These are phyloP conservation scores for Hyperoplus lanceolatus DNA, from an alignment of 2,797 vertebrate genomes.

Conservation along the genomic window DNA sequence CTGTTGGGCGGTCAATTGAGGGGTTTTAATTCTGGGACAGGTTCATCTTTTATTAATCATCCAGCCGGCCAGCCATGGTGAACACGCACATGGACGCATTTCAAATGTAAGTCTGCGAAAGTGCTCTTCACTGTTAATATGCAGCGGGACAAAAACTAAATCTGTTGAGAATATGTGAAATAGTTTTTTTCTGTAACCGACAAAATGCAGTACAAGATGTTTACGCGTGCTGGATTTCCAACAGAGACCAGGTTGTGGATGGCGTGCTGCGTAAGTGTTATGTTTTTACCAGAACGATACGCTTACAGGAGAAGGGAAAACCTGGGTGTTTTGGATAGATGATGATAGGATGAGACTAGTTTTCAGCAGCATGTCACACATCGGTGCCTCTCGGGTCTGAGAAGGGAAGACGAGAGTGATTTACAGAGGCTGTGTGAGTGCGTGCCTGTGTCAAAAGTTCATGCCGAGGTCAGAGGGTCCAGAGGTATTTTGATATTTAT, in stretches of 20 bases:
- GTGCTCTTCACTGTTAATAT: slow-evolving; percentile 36
- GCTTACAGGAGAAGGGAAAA: slow-evolving; percentile 30
- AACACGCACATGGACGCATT: slow-evolving; percentile 62
- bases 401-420: slow-evolving; percentile 49
- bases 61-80: slow-evolving; percentile 53
- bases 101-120: slow-evolving; percentile 54
- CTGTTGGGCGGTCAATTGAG: slow-evolving; percentile 75
- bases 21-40: slow-evolving; percentile 82
- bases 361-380: slow-evolving; percentile 63
- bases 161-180: slow-evolving; percentile 36
- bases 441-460: slow-evolving; percentile 69
- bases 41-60: slow-evolving; percentile 87
- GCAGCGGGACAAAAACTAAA: slow-evolving; percentile 11
- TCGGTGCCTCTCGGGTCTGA: slow-evolving; percentile 44
- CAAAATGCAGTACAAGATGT: slow-evolving; percentile 22
- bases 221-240: slow-evolving; percentile 18
- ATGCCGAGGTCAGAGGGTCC: slow-evolving; percentile 69
- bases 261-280: slow-evolving; percentile 1
- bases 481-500: slow-evolving; percentile 46
- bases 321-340: slow-evolving; percentile 41
- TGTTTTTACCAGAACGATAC: slow-evolving; percentile 22
- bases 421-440: slow-evolving; percentile 32
- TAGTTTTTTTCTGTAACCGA: slow-evolving; percentile 32
- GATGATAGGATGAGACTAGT: slow-evolving; percentile 50
- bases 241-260: slow-evolving; percentile 20